Evolutionary conservation across 2,888 invertebrate species (phyloP).

Genomic region (Spilarctia lutea): DNA sequence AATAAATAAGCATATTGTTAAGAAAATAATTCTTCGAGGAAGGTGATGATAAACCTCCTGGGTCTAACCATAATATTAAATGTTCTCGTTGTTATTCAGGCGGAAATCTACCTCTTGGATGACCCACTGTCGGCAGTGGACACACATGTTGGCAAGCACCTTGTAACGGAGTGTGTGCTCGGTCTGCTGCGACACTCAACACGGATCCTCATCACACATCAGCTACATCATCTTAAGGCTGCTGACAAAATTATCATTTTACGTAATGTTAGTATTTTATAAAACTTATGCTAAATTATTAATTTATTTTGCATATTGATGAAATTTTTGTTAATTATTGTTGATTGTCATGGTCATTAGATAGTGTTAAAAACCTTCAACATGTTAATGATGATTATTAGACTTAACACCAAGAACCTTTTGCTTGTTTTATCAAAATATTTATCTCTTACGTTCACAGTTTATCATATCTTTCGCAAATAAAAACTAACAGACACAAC

Average conservation of each 20-base stretch:
- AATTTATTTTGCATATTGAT: not conserved
- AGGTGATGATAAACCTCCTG: not conserved
- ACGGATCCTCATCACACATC: constrained; percentile 93
- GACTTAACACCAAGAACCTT: not conserved
- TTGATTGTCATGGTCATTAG: not conserved
- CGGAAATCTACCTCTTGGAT: constrained; percentile 91
- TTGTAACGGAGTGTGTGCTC: constrained; percentile 89
- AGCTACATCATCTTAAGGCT: constrained; percentile 91
- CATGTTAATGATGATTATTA: not conserved
- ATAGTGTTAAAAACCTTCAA: not conserved
- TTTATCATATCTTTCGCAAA: not conserved
- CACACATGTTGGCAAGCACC: constrained; percentile 89
- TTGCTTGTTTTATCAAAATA: not conserved
- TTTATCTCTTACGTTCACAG: not conserved
- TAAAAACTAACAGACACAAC: not conserved
- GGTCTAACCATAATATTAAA: not conserved
- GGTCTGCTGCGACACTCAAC: constrained; percentile 88
- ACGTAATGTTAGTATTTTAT: constrained; percentile 85
- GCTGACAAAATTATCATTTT: constrained; percentile 89
- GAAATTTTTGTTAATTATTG: not conserved
- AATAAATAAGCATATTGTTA: too few relatives aligned
- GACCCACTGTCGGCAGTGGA: constrained; percentile 93
- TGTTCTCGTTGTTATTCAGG: constrained; percentile 62
- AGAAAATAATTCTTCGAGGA: not conserved
- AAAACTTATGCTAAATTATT: not conserved